phyloP scores from a whole-genome alignment of 1,140 invertebrate species.

The Potamilus streckersoni region DNA sequence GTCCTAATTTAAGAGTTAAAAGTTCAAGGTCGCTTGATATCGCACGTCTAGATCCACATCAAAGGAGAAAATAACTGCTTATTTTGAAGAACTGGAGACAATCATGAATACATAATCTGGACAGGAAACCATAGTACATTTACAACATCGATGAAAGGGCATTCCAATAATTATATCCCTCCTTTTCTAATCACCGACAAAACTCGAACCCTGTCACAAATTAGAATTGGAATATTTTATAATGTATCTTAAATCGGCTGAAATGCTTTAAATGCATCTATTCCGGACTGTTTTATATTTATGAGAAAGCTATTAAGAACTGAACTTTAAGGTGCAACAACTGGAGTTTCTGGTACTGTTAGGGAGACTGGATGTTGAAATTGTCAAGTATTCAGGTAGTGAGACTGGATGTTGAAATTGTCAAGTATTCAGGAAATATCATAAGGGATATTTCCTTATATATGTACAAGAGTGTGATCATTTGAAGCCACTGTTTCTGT shows the following conservation, averaged over 20 bases:
- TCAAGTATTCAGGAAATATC: too few relatives aligned
- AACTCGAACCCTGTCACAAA: constrained; percentile 37
- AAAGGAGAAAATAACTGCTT: not conserved
- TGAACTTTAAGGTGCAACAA: too few relatives aligned
- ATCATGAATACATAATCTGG: constrained; percentile 29
- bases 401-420: too few relatives aligned
- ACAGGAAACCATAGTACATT: constrained; percentile 49
- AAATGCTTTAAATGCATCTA: too few relatives aligned
- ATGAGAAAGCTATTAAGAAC: too few relatives aligned
- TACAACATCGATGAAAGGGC: constrained; percentile 67
- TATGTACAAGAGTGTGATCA: too few relatives aligned
- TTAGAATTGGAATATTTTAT: constrained; percentile 29
- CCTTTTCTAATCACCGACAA: constrained; percentile 3
- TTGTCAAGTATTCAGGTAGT: too few relatives aligned
- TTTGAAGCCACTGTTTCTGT: constrained; percentile 38
- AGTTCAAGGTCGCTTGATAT: not conserved
- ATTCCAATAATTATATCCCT: constrained; percentile 58
- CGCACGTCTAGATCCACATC: constrained; percentile 9
- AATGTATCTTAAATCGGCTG: too few relatives aligned
- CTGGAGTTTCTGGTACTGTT: too few relatives aligned
- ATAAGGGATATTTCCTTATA: too few relatives aligned
- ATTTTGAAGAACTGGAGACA: constrained; percentile 14
- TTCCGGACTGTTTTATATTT: too few relatives aligned
- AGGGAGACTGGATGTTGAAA: too few relatives aligned
- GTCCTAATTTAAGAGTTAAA: constrained; percentile 13